Evolutionary conservation across 2,797 vertebrate genomes (phyloP), one percentile per base, ranked within the genome.

Genomic region (Orestias chungarensis): DNA sequence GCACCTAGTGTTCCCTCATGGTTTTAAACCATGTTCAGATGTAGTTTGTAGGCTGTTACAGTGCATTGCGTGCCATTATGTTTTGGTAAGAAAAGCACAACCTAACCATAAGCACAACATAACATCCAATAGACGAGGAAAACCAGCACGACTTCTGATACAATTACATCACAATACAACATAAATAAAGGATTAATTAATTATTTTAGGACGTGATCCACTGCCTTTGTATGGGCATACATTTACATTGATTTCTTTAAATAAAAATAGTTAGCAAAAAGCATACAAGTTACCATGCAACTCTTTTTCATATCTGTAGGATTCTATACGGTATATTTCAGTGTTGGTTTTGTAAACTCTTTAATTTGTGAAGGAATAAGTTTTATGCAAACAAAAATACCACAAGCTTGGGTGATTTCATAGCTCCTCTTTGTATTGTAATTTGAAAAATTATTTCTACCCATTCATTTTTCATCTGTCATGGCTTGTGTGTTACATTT

Each of bases 161-260:
- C 86, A 87, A 81, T 67, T 64, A 69, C 79, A 50, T 18, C 20
- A 18, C 17, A 59, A 20, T 20, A 59, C 46, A 68, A 68, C 44
- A 81, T 70, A 55, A 70, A 64, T 68, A 62, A 64, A 68, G 46
- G 40, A 76, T 70, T 40, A 62, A 82, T 82, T 84, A 86, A 76
- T 83, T 79, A 82, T 83, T 77, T 74, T n/a, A 71, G 67, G 81
- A 66, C 68, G 70, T 80, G 73, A 90, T 80, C 77, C 54, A n/a
- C 40, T 75, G 71, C 70, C 72, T 31, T 66, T 67, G 65, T 5
- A 75, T 74, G 44, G 59, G 71, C 29, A 29, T 47, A 52, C 55
- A 89, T 89, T 85, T 66, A 71, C 75, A 73, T 82, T 80, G 55
- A 83, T 86, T 82, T 70, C 59, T 83, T 66, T 68, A 73, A 77